phyloP scores from a whole-genome alignment of 2,113 vertebrate genomes.

The Alligator mississippiensis region DNA sequence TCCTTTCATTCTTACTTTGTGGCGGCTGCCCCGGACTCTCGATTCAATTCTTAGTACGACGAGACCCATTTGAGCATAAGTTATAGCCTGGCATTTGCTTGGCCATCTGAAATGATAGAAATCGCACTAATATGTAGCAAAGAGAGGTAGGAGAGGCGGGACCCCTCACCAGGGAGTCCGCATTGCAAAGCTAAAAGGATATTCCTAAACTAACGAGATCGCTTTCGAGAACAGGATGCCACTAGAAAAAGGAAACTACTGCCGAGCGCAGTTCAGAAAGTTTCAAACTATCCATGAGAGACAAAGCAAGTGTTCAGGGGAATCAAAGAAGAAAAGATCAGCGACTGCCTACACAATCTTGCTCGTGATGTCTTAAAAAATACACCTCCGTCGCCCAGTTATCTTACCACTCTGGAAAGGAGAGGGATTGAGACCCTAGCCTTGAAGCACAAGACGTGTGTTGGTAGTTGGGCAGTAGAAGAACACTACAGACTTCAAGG shows the following conservation, averaged over 20 bases:
- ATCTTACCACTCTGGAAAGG: neutral
- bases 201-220: neutral
- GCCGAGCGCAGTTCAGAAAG: neutral
- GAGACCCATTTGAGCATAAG: neutral
- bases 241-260: rapidly evolving
- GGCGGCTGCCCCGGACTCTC: too few species aligned
- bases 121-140: neutral
- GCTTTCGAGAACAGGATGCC: rapidly evolving
- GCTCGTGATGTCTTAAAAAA: neutral
- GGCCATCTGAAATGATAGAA: too few species aligned
- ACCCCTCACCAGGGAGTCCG: neutral
- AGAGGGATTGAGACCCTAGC: neutral
- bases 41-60: neutral
- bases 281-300: rapidly evolving
- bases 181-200: neutral
- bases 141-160: too few species aligned
- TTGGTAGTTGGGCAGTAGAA: neutral
- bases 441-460: neutral
- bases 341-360: neutral
- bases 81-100: neutral
- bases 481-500: neutral
- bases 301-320: rapidly evolving
- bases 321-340: neutral
- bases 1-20: neutral
- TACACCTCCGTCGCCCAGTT: neutral